Percentiles rank a stretch among this genome's conserved stretches.
Conservation (phyloP, 2,797 vertebrate species). For the Sparus aurata region DNA sequence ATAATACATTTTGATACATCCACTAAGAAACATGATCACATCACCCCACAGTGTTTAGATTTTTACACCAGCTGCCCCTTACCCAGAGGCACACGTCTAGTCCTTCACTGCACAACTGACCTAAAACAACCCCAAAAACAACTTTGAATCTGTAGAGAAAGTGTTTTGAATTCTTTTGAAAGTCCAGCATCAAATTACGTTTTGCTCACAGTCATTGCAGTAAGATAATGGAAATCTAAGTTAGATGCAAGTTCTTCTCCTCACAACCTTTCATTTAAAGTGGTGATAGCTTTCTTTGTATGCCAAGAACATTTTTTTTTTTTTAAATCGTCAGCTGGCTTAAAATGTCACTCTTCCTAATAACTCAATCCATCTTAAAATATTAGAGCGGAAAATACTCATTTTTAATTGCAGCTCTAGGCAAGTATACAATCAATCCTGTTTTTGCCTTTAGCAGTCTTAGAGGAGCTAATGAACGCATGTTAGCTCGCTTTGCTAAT, state of each 20-base stretch:
- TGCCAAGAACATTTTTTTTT: constrained; percentile 40
- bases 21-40: constrained; percentile 47
- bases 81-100: neutral
- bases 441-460: constrained; percentile 66
- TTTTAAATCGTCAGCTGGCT: constrained; percentile 48
- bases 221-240: constrained; percentile 7
- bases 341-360: constrained; percentile 66
- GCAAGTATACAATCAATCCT: constrained; percentile 75
- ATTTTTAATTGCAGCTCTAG: constrained; percentile 79
- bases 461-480: constrained; percentile 61
- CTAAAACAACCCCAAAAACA: constrained; percentile 2
- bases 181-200: neutral
- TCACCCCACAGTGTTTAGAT: constrained; percentile 14
- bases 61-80: constrained; percentile 1
- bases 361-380: constrained; percentile 71
- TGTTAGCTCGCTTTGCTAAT: constrained; percentile 38
- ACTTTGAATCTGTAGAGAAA: constrained; percentile 4
- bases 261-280: constrained; percentile 20
- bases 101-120: constrained; percentile 12
- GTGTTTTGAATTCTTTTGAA: neutral
- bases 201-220: neutral
- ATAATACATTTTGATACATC: constrained; percentile 46
- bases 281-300: constrained; percentile 29
- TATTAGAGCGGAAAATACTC: constrained; percentile 63
- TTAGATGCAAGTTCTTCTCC: constrained; percentile 8